phyloP scores from a whole-genome alignment of 1,140 invertebrate genomes.

The Cydia strobilella region DNA sequence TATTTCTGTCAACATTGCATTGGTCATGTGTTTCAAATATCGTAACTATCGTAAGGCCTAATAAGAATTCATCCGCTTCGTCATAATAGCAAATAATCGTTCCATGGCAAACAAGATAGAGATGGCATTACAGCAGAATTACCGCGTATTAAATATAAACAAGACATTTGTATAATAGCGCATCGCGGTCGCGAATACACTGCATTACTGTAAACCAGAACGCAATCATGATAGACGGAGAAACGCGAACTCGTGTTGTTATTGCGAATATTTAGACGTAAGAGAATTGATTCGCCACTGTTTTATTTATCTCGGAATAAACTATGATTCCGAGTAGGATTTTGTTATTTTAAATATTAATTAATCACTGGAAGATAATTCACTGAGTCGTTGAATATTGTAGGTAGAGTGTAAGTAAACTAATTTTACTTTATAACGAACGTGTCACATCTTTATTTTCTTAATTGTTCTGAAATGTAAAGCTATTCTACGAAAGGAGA shows the following conservation, averaged over 20 bases:
- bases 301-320: background rate
- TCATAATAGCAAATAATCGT: background rate
- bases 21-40: background rate
- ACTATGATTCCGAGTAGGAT: background rate
- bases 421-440: background rate
- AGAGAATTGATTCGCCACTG: background rate
- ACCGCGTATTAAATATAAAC: slow-evolving; percentile 51
- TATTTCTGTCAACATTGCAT: background rate
- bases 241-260: slow-evolving; percentile 35
- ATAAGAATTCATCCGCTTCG: too few species aligned
- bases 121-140: slow-evolving; percentile 34
- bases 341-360: too few species aligned
- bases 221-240: slow-evolving; percentile 44
- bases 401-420: too few species aligned
- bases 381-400: too few species aligned
- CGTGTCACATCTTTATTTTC: background rate
- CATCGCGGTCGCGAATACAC: slow-evolving; percentile 48
- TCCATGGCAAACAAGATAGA: background rate
- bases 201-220: slow-evolving; percentile 53
- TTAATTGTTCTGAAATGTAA: background rate
- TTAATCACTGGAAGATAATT: too few species aligned
- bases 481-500: background rate
- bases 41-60: background rate
- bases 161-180: slow-evolving; percentile 54
- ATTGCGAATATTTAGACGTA: background rate